Base-by-base conservation (phyloP, 2,888 invertebrate genomes). In the Catocala sponsa region DNA sequence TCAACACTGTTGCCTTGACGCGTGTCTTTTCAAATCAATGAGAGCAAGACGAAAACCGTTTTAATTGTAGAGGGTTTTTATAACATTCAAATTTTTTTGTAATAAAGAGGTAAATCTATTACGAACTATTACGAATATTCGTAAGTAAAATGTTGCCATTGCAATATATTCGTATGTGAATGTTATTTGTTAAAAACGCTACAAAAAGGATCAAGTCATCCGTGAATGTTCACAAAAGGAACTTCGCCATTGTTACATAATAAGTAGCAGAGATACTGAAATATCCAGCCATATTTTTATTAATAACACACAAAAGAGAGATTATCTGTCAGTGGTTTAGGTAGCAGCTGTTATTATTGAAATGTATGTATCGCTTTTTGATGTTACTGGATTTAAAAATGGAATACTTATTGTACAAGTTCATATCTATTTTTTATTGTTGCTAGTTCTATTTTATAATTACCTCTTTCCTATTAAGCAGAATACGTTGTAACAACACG, bases 241-340 rank as follows among this genome's bases (percentile, higher is more conserved):
- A 67, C 81, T 75, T 74, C 74, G 78, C 88, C 84, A 89, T 94
- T 94, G 94, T 92, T 85, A 84, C 84, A 84, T 84, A 84, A 79
- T 86, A 88, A 88, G 85, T 86, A 89, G 82, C 86, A 85, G 81
- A 91, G 90, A 90, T 90, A 88, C 74, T 71, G 86, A 83, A 89
- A 89, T 90, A 91, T 91, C 82, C 85, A 88, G 78, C 83, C 90
- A 94, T 93, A 94, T 94, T 94, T 93, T 94, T 94, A 94, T 94
- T 94, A 94, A 94, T 94, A 94, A 87, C 84, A 78, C 87, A 94
- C 94, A 94, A 94, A 87, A 81, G 91, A 85, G 85, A 92, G 94
- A 93, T 94, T 94, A 94, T 90, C 91, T 89, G 84, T 83, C 84
- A 79, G 88, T 85, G 88, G 89, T 88, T 88, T 82, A 74, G 79